A percentile compares a stretch with the other conserved stretches of the same genome.
These are phyloP conservation scores for Podilymbus podiceps DNA, from an alignment of 2,113 vertebrate genomes.

Conservation along the genomic window DNA sequence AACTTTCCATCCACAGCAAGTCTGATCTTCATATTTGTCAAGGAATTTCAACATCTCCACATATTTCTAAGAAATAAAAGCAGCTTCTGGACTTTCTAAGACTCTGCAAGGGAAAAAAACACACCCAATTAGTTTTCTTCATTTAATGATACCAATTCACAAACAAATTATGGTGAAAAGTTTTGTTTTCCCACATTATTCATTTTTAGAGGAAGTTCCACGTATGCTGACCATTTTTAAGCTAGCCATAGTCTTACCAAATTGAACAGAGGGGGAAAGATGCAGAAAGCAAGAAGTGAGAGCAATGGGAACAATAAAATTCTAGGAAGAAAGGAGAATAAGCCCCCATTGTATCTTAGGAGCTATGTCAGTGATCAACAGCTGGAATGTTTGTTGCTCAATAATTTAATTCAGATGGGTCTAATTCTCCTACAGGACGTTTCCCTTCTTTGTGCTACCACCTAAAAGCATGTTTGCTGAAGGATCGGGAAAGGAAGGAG, in stretches of 20 bases:
- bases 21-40: slow-evolving; percentile 71
- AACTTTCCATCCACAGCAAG: slow-evolving; percentile 77
- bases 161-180: not conserved
- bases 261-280: not conserved
- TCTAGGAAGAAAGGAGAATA: not conserved
- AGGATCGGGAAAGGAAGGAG: not conserved
- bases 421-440: not conserved
- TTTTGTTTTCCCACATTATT: not conserved
- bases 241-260: not conserved
- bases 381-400: not conserved
- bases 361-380: not conserved
- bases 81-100: slow-evolving; percentile 59
- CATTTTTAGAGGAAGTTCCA: not conserved
- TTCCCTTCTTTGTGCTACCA: not conserved
- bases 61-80: slow-evolving; percentile 71
- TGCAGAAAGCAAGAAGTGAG: not conserved
- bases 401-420: not conserved
- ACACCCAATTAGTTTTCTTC: not conserved
- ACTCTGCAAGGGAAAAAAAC: slow-evolving; percentile 40
- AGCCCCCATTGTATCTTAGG: not conserved
- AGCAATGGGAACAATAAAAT: not conserved
- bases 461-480: not conserved
- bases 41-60: slow-evolving; percentile 75
- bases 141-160: not conserved
- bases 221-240: not conserved